A percentile compares a stretch with the other conserved stretches of the same genome.
Conservation (phyloP, 2,113 vertebrate species). For the Desmodus rotundus region DNA sequence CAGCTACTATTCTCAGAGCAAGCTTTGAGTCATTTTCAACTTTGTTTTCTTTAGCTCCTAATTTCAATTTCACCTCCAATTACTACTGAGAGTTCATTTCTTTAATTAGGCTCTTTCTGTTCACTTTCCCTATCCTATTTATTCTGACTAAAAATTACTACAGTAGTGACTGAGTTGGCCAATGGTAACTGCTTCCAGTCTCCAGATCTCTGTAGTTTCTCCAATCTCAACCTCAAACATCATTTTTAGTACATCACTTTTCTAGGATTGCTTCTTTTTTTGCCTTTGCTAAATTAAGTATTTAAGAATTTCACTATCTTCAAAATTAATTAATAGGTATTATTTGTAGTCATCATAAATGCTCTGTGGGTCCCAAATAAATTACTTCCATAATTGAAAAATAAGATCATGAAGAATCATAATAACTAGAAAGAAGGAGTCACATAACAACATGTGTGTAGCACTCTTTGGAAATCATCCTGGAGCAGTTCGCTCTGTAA, state of each 20-base stretch:
- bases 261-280: background rate
- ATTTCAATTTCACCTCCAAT: background rate
- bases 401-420: background rate
- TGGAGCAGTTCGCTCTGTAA: background rate
- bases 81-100: background rate
- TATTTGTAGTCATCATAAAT: background rate
- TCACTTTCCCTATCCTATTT: background rate
- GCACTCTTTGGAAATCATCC: background rate
- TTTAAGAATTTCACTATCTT: background rate
- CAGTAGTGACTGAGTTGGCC: background rate
- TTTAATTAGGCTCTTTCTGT: background rate
- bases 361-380: background rate
- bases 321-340: slow-evolving; percentile 11
- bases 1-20: background rate
- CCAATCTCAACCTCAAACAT: background rate
- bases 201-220: background rate
- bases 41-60: background rate
- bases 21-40: background rate
- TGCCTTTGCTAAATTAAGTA: background rate
- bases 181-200: background rate
- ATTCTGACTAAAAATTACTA: background rate
- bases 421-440: background rate
- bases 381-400: background rate
- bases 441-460: background rate
- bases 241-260: background rate